These are phyloP conservation scores for Nebria brevicollis DNA, from an alignment of 2,888 invertebrate genomes.

Conservation along the genomic window DNA sequence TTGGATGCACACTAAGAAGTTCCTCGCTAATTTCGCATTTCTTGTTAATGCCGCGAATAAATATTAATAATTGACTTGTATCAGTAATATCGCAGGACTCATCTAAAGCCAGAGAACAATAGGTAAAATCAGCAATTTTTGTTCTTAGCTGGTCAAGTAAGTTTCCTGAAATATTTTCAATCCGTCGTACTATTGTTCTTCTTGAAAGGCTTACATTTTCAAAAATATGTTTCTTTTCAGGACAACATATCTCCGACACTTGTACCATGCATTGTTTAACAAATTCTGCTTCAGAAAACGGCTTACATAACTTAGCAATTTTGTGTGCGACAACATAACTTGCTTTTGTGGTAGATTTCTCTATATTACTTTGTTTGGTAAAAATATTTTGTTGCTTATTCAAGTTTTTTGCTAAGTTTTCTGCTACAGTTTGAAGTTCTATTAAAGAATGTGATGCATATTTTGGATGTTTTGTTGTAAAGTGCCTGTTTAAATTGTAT, in stretches of 20 bases:
- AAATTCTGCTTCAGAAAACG: slow-evolving; percentile 46
- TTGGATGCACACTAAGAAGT: slow-evolving; percentile 43
- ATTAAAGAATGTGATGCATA: slow-evolving; percentile 25
- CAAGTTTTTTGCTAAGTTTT: too few species aligned
- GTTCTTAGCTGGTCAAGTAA: slow-evolving; percentile 41
- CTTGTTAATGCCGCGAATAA: slow-evolving; percentile 44
- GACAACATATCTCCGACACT: slow-evolving; percentile 47
- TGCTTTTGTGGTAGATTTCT: too few species aligned
- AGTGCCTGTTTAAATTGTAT: slow-evolving; percentile 49
- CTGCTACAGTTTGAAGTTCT: too few species aligned
- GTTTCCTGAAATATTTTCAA: slow-evolving; percentile 46
- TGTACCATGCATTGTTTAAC: slow-evolving; percentile 48
- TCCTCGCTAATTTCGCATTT: slow-evolving; percentile 47
- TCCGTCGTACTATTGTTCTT: slow-evolving; percentile 48
- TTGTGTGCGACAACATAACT: too few species aligned
- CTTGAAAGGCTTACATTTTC: slow-evolving; percentile 49
- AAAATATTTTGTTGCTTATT: too few species aligned
- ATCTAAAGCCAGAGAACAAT: slow-evolving; percentile 46
- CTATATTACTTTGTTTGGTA: too few species aligned
- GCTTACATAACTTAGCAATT: slow-evolving; percentile 21
- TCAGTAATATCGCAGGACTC: slow-evolving; percentile 47
- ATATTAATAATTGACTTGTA: slow-evolving; percentile 46
- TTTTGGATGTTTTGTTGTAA: slow-evolving; percentile 41
- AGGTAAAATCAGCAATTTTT: slow-evolving; percentile 43
- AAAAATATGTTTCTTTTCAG: slow-evolving; percentile 49